Evolutionary conservation across 2,888 invertebrate species (phyloP).

Genomic region (Drosophila fungiperda): DNA sequence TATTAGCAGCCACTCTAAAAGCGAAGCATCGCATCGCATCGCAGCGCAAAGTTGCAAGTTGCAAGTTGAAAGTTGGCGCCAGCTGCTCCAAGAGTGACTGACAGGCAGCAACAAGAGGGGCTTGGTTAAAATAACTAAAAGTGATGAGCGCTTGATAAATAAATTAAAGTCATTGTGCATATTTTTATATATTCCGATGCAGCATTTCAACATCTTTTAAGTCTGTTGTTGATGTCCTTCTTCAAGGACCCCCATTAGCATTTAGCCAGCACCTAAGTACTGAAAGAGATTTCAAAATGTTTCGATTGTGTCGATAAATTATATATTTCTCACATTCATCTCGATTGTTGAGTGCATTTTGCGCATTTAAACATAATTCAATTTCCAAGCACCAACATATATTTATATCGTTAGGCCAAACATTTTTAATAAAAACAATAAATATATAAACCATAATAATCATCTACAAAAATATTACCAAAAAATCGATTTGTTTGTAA

Average conservation of each 20-base stretch:
- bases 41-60: slow-evolving; percentile 13
- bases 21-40: slow-evolving; percentile 5
- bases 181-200: slow-evolving; percentile 32
- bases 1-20: slow-evolving; percentile 38
- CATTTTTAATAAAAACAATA: too few relatives aligned
- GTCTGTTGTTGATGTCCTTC: not conserved
- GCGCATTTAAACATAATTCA: too few relatives aligned
- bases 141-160: slow-evolving; percentile 60
- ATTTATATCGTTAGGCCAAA: too few relatives aligned
- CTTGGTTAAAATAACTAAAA: slow-evolving; percentile 17
- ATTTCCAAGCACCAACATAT: too few relatives aligned
- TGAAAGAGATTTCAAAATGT: not conserved
- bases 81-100: slow-evolving; percentile 30
- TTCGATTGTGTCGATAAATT: not conserved
- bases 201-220: not conserved
- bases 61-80: slow-evolving; percentile 35
- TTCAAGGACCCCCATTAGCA: not conserved
- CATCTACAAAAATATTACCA: too few relatives aligned
- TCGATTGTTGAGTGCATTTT: not conserved
- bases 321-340: not conserved
- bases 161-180: slow-evolving; percentile 37
- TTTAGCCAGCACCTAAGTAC: not conserved
- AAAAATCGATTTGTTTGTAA: too few relatives aligned
- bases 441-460: too few relatives aligned
- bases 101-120: not conserved